Evolutionary conservation across 37 sponge, comb jelly and placozoan species (phyloP), one percentile per base, ranked within the genome.

Genomic region (Sycon ciliatum): DNA sequence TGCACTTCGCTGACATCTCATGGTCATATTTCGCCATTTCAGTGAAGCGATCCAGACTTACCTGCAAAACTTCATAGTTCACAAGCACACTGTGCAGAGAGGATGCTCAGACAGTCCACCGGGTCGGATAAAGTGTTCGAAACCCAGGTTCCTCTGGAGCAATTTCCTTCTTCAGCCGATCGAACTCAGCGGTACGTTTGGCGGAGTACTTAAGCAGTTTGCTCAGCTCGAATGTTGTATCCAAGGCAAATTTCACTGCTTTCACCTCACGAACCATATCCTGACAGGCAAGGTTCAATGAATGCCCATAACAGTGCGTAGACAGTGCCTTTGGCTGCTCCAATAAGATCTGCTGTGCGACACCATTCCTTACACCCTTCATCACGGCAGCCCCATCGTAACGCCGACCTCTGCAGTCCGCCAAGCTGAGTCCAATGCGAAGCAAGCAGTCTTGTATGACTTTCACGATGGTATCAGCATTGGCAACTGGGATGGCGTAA

Each of bases 201-300:
- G 87, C 76, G 28, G 83, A 86, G 33, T 73, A 76, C 64, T 82
- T 86, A 9, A 82, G 55, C 32, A 85, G 56, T 67, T 76, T 80
- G 18, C 74, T 77, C 7, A 85, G 52, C 62, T 86, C 87, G 68
- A 67, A 72, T 1, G 73, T 73, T 28, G 72, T 76, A 7, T 76
- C 78, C 32, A 85, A 37, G 26, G 86, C 76, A 46, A 80, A 77
- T 33, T 74, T 28, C 31, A 77, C 65, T 11, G 82, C n/a, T 36
- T 77, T 78, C 11, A 64, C 78, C 42, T 73, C 38, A 32, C 78
- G 81, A 9, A 86, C 31, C 31, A 60, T 53, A 55, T 81, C 81
- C 30, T 72, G 71, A 65, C 53, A 78, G 35, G 75, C 79, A 33
- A 86, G 66, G 55, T 81, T 86, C 9, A 86, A 79, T 24, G 78